These are phyloP conservation scores for Macrosteles quadrilineatus DNA, from an alignment of 1,140 invertebrate species.

Conservation along the genomic window DNA sequence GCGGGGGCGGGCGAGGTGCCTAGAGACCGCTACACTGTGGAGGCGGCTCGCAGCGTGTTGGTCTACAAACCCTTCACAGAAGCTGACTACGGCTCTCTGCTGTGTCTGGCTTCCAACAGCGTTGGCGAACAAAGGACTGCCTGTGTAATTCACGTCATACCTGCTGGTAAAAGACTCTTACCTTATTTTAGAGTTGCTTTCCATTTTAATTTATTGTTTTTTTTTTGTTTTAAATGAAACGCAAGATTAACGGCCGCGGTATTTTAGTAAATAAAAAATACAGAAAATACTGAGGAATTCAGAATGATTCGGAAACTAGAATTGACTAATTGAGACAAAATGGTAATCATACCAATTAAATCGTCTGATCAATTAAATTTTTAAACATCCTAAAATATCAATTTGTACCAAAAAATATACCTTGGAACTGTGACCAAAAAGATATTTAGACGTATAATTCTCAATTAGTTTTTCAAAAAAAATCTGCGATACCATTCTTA, in stretches of 20 bases:
- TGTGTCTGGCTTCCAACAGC: conserved; percentile 69
- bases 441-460: too few species aligned
- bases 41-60: conserved; percentile 59
- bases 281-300: too few species aligned
- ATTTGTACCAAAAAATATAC: too few species aligned
- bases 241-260: background rate
- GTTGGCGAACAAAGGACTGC: conserved; percentile 66
- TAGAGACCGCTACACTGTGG: conserved; percentile 42
- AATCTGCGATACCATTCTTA: too few species aligned
- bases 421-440: too few species aligned
- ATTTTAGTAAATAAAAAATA: too few species aligned
- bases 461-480: too few species aligned
- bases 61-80: conserved; percentile 71
- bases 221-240: background rate
- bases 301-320: too few species aligned
- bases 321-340: too few species aligned
- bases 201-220: background rate
- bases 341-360: too few species aligned
- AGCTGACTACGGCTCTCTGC: conserved; percentile 67
- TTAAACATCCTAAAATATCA: too few species aligned
- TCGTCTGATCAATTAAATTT: too few species aligned
- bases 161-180: conserved; percentile 59
- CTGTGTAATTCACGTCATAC: conserved; percentile 70
- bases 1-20: background rate
- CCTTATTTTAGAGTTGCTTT: background rate